phyloP scores from a whole-genome alignment of 1,140 invertebrate genomes.

The Nebria ingens region DNA sequence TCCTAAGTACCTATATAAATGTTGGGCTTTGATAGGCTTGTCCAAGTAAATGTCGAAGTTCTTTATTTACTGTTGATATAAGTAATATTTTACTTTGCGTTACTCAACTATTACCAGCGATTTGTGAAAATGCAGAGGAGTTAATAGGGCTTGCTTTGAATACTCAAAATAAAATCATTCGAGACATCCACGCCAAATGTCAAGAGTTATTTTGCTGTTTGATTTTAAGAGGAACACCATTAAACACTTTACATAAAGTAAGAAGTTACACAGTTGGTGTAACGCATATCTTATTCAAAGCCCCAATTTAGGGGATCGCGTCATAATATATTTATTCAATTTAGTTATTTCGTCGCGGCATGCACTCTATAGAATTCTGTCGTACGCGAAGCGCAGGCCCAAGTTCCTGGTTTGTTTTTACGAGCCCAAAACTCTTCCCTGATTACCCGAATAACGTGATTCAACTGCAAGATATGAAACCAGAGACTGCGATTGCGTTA shows the following conservation, averaged over 20 bases:
- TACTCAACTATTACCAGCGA: slow-evolving; percentile 51
- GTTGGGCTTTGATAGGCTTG: slow-evolving; percentile 44
- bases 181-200: slow-evolving; percentile 70
- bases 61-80: slow-evolving; percentile 57
- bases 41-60: slow-evolving; percentile 47
- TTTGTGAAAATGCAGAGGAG: slow-evolving; percentile 51
- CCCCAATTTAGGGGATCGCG: too few species aligned
- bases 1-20: too few species aligned
- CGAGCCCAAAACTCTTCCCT: slow-evolving; percentile 49
- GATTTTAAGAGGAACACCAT: slow-evolving; percentile 54
- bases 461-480: slow-evolving; percentile 39
- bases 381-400: slow-evolving; percentile 39
- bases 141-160: slow-evolving; percentile 44
- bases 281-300: not conserved
- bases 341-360: slow-evolving; percentile 46
- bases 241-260: slow-evolving; percentile 64
- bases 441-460: slow-evolving; percentile 33
- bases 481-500: slow-evolving; percentile 47
- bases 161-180: slow-evolving; percentile 48
- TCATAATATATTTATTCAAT: too few species aligned
- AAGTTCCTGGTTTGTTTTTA: slow-evolving; percentile 54
- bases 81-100: slow-evolving; percentile 62
- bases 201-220: slow-evolving; percentile 59
- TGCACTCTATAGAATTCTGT: slow-evolving; percentile 41
- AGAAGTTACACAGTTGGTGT: not conserved